Percentiles rank a stretch among this genome's conserved stretches.
Conservation (phyloP, 2,888 invertebrate genomes). For the Heliconius sara region DNA sequence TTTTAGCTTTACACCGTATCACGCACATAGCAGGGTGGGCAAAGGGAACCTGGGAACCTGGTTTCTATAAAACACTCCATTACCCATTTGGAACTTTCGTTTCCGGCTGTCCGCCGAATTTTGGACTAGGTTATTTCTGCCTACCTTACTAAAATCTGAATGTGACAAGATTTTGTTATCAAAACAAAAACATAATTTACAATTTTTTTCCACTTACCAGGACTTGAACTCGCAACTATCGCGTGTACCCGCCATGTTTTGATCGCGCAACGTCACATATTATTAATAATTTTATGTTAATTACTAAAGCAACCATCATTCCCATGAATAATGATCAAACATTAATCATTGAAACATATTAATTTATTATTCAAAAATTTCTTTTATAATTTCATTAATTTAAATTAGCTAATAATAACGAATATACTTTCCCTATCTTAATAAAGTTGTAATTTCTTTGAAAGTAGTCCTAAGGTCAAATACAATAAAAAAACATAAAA, state of each 20-base stretch:
- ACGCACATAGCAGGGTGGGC: too few relatives aligned
- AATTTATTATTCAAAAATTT: background rate
- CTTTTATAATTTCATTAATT: background rate
- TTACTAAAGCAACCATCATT: background rate
- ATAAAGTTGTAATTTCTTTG: background rate
- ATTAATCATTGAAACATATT: background rate
- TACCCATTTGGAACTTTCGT: too few relatives aligned
- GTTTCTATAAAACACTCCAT: too few relatives aligned
- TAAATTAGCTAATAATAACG: background rate
- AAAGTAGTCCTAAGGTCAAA: background rate
- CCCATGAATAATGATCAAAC: background rate
- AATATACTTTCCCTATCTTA: background rate
- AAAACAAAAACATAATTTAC: background rate
- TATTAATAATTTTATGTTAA: background rate
- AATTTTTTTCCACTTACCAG: too few relatives aligned
- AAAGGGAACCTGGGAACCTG: too few relatives aligned
- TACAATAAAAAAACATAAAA: background rate
- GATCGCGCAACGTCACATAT: background rate
- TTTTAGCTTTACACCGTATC: background rate
- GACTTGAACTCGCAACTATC: background rate
- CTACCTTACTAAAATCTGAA: too few relatives aligned
- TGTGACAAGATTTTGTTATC: too few relatives aligned
- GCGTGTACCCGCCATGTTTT: background rate
- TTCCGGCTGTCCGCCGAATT: too few relatives aligned
- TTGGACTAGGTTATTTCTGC: too few relatives aligned